Conservation (phyloP, 2,888 invertebrate species). For the Chelonus formosanus region DNA sequence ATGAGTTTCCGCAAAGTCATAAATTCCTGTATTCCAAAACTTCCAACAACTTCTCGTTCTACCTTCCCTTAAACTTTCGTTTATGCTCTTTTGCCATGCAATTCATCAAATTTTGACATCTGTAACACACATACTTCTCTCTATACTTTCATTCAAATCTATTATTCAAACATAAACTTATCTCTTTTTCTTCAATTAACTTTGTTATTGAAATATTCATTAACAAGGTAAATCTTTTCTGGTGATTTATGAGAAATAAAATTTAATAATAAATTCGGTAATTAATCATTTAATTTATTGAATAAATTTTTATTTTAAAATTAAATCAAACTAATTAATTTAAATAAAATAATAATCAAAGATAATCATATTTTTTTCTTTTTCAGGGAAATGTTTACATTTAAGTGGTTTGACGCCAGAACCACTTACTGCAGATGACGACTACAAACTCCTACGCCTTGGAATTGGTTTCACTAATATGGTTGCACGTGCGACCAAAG, state of each 20-base stretch:
- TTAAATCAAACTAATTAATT: too few species aligned
- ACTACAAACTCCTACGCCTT: conserved; percentile 89
- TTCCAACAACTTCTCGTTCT: conserved; percentile 25
- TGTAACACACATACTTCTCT: conserved; percentile 11
- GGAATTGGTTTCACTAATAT: conserved; percentile 99
- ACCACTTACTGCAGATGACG: conserved; percentile 96
- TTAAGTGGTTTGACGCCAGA: conserved; percentile 93
- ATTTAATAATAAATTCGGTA: too few species aligned
- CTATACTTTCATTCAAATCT: conserved; percentile 14
- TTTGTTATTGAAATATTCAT: too few species aligned
- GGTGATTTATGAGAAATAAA: too few species aligned
- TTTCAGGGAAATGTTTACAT: conserved; percentile 89
- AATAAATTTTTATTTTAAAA: too few species aligned
- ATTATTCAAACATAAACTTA: too few species aligned
- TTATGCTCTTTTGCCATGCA: conserved; percentile 5
- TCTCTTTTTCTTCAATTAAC: too few species aligned
- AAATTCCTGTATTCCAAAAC: conserved; percentile 39
- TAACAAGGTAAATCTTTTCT: too few species aligned
- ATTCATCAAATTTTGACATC: conserved; percentile 15
- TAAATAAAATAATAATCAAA: too few species aligned
- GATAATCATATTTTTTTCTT: too few species aligned
- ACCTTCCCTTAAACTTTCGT: conserved; percentile 14
- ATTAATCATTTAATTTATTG: too few species aligned
- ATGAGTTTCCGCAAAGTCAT: conserved; percentile 44
- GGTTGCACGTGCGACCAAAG: conserved; percentile 94